Percentiles rank a stretch among this genome's conserved stretches.
Evolutionary conservation across 2,888 invertebrate genomes (phyloP).

Genomic region (Acrocera orbiculus): DNA sequence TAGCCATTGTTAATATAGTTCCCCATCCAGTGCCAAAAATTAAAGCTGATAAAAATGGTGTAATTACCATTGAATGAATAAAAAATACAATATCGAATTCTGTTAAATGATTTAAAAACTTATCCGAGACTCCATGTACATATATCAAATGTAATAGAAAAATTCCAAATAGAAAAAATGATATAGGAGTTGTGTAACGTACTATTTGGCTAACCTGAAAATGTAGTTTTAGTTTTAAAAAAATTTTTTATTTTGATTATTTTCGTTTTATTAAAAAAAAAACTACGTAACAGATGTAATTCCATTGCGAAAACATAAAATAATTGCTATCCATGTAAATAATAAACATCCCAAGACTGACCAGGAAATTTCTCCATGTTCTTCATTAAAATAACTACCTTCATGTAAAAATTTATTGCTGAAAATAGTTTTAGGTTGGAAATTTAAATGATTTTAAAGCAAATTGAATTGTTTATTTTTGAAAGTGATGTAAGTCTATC

Average conservation of each 20-base stretch:
- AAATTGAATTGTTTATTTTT: no score
- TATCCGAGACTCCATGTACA: neutral
- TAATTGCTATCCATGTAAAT: slow-evolving; percentile 1
- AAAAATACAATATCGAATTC: neutral
- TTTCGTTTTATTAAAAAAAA: neutral
- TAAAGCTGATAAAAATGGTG: slow-evolving; percentile 34
- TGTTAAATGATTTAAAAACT: no score
- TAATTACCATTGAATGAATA: neutral
- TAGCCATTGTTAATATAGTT: slow-evolving; percentile 61
- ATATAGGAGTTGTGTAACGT: slow-evolving; percentile 1
- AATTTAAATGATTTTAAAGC: no score
- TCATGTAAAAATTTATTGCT: no score
- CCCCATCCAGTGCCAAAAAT: slow-evolving; percentile 78
- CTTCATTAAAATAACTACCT: neutral
- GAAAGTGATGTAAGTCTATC: no score
- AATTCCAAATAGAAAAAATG: neutral
- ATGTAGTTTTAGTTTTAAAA: no score
- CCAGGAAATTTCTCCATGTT: slow-evolving; percentile 1
- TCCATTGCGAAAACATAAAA: neutral
- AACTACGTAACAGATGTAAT: slow-evolving; percentile 2
- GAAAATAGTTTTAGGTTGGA: no score
- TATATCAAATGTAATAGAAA: slow-evolving; percentile 1
- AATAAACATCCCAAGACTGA: slow-evolving; percentile 1
- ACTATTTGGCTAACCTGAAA: slow-evolving; percentile 7
- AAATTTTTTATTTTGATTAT: no score